A percentile compares a stretch with the other conserved stretches of the same genome.
Conservation (phyloP, 1,140 invertebrate species). For the Chironomus striatipennis region DNA sequence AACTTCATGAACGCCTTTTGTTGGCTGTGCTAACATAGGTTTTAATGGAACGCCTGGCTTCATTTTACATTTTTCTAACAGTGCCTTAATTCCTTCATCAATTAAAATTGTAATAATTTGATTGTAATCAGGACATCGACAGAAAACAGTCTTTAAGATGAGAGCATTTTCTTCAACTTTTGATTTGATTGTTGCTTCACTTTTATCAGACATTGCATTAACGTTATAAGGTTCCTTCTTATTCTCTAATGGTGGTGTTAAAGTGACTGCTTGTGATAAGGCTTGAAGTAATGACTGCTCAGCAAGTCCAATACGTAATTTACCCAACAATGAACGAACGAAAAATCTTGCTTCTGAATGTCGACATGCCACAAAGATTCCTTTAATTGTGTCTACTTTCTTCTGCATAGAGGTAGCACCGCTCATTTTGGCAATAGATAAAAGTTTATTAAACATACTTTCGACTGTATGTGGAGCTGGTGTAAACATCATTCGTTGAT, state of each 20-base stretch:
- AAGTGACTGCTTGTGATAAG: constrained; percentile 72
- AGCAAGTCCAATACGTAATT: constrained; percentile 91
- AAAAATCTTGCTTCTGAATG: constrained; percentile 86
- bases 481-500: constrained; percentile 82
- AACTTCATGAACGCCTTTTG: constrained; percentile 86
- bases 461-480: constrained; percentile 56
- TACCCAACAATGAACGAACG: constrained; percentile 75
- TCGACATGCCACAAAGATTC: constrained; percentile 86
- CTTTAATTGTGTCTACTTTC: constrained; percentile 88
- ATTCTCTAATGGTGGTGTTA: constrained; percentile 51
- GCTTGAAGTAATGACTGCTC: constrained; percentile 94
- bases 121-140: constrained; percentile 96
- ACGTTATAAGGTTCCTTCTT: constrained; percentile 53
- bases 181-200: constrained; percentile 68
- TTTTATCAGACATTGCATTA: constrained; percentile 51
- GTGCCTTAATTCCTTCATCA: constrained; percentile 64
- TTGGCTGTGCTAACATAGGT: constrained; percentile 98
- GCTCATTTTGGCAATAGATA: constrained; percentile 81
- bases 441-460: constrained; percentile 77
- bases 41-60: constrained; percentile 91
- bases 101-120: constrained; percentile 74
- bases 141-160: constrained; percentile 74
- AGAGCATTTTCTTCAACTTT: constrained; percentile 68
- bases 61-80: constrained; percentile 78
- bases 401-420: constrained; percentile 66